Conservation (phyloP, 2,797 vertebrate genomes). For the Clamator glandarius region DNA sequence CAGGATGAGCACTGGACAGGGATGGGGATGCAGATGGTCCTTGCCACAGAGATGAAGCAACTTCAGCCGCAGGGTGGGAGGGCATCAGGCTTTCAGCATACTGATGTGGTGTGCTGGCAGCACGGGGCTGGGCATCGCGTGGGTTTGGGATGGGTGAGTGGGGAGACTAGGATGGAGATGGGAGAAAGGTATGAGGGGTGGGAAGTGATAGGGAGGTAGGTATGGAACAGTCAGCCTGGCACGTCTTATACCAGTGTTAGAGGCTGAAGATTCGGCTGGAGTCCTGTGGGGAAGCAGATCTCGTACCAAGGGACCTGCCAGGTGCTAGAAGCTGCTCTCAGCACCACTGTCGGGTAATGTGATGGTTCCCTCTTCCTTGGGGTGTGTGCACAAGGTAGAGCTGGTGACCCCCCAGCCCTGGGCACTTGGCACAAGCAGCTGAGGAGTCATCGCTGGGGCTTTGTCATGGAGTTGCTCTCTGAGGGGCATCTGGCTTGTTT, state of each 20-base stretch:
- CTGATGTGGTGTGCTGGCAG: neutral
- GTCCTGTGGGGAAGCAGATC: neutral
- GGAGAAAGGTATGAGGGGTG: neutral
- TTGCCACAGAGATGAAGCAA: slow-evolving; percentile 19
- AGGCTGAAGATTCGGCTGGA: neutral
- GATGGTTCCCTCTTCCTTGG: neutral
- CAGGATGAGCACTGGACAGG: neutral
- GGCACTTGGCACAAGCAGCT: accelerated
- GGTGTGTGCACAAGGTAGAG: accelerated
- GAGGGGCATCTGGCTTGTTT: neutral
- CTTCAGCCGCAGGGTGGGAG: neutral
- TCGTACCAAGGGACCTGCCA: neutral
- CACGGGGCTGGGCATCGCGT: accelerated
- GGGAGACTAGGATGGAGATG: neutral
- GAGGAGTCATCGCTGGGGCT: neutral
- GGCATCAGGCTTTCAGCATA: accelerated
- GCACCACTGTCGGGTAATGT: accelerated
- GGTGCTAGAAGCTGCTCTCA: accelerated
- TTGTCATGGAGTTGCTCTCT: neutral
- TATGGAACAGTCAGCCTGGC: neutral
- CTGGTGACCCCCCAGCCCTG: neutral
- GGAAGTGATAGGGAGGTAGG: neutral
- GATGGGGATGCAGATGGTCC: neutral
- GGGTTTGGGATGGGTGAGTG: neutral
- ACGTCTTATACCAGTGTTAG: accelerated